Evolutionary conservation across 2,888 invertebrate species (phyloP).

Genomic region (Lithophane semibrunnea): DNA sequence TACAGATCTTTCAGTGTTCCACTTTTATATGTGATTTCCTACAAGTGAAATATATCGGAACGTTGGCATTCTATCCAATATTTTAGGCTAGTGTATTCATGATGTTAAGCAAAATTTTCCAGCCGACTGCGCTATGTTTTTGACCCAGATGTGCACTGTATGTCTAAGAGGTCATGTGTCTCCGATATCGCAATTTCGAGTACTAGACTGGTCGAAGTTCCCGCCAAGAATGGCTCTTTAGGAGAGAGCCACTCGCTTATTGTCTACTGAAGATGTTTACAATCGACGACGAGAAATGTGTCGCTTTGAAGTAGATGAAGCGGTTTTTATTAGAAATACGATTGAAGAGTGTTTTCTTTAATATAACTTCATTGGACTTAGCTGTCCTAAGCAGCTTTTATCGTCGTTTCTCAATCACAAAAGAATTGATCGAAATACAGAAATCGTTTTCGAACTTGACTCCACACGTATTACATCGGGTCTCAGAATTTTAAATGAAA

Average conservation of each 20-base stretch:
- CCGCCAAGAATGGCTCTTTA: conserved; percentile 26
- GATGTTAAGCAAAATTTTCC: conserved; percentile 29
- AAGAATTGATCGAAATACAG: conserved; percentile 18
- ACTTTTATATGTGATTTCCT: conserved; percentile 5
- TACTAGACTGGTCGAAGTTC: conserved; percentile 38
- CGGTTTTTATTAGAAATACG: not conserved
- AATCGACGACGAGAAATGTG: conserved; percentile 26
- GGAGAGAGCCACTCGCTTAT: conserved; percentile 25
- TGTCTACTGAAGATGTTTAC: conserved; percentile 48
- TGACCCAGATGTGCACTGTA: conserved; percentile 54
- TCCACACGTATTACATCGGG: not conserved
- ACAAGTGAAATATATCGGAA: conserved; percentile 28
- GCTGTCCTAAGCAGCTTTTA: not conserved
- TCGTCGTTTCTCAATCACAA: not conserved
- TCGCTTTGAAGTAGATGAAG: conserved; percentile 13
- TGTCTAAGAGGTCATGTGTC: conserved; percentile 48
- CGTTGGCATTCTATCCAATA: conserved; percentile 14
- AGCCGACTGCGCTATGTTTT: conserved; percentile 39
- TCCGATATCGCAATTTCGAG: conserved; percentile 53
- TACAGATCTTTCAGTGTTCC: conserved; percentile 1
- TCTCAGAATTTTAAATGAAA: conserved; percentile 36
- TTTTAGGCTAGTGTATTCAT: conserved; percentile 16
- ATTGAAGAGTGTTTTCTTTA: not conserved
- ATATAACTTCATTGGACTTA: not conserved
- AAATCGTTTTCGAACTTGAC: conserved; percentile 13